A percentile compares a stretch with the other conserved stretches of the same genome.
Evolutionary conservation across 2,888 invertebrate species (phyloP).

Genomic region (Didymodactylos carnosus): DNA sequence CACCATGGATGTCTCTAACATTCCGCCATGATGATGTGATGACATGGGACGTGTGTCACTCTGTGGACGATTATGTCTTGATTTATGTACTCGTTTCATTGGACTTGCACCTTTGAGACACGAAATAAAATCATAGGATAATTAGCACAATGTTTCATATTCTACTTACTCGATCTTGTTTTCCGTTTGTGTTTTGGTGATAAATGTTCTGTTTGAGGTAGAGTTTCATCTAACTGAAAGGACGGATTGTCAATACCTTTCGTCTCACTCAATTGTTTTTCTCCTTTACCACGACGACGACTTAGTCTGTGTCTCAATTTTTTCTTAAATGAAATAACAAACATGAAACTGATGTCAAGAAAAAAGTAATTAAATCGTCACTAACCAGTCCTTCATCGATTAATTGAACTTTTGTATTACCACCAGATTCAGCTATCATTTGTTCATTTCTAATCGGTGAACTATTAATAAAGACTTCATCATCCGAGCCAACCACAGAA

Average conservation of each 20-base stretch:
- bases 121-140: background rate
- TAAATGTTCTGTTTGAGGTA: background rate
- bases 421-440: background rate
- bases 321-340: background rate
- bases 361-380: too few relatives aligned
- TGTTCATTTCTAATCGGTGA: background rate
- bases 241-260: background rate
- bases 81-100: background rate
- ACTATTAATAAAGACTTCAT: background rate
- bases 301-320: background rate
- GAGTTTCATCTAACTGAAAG: background rate
- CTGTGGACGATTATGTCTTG: background rate
- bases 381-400: background rate
- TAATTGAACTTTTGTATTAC: background rate
- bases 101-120: background rate
- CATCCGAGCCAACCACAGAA: background rate
- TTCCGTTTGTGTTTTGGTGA: background rate
- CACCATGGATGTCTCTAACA: too few relatives aligned
- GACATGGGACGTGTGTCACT: background rate
- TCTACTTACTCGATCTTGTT: background rate
- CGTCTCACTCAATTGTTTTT: slow-evolving; percentile 1
- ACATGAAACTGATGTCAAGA: too few relatives aligned
- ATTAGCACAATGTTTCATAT: background rate
- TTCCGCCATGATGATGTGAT: too few relatives aligned
- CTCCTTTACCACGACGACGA: slow-evolving; percentile 3